phyloP scores from a whole-genome alignment of 2,113 vertebrate species.

The Dipodomys stephensi region DNA sequence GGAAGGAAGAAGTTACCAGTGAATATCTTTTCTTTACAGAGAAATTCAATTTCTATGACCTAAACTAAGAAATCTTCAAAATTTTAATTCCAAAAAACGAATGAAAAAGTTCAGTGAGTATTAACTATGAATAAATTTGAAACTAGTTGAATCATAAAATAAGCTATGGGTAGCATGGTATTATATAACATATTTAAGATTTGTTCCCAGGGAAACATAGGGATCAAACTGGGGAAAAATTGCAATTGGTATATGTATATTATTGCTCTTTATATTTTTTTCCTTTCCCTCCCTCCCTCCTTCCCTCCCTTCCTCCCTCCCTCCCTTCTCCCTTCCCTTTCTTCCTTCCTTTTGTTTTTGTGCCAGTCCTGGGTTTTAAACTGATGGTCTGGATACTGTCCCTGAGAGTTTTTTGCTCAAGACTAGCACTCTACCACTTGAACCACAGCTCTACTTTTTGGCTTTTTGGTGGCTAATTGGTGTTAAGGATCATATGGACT shows the following conservation, averaged over 20 bases:
- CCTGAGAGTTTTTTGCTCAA: too few species aligned
- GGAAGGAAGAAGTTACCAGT: slow-evolving; percentile 13
- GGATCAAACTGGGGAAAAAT: background rate
- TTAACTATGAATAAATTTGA: slow-evolving; percentile 16
- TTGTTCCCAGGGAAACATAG: background rate
- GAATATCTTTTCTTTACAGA: background rate
- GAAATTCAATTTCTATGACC: slow-evolving; percentile 2
- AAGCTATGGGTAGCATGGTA: background rate
- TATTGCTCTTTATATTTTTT: too few species aligned
- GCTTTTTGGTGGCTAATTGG: too few species aligned
- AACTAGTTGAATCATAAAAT: background rate
- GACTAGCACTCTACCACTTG: too few species aligned
- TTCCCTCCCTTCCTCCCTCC: too few species aligned
- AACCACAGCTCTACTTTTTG: too few species aligned
- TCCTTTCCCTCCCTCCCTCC: background rate
- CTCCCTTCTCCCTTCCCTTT: too few species aligned
- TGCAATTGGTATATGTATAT: background rate
- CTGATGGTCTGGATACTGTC: too few species aligned
- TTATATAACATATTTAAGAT: background rate
- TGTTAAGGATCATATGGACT: too few species aligned
- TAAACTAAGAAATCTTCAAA: background rate
- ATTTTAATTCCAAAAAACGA: background rate
- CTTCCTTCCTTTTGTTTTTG: too few species aligned
- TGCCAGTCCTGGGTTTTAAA: too few species aligned
- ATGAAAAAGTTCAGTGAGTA: background rate